Conservation (phyloP, 2,113 vertebrate species). For the Ornithorhynchus anatinus region DNA sequence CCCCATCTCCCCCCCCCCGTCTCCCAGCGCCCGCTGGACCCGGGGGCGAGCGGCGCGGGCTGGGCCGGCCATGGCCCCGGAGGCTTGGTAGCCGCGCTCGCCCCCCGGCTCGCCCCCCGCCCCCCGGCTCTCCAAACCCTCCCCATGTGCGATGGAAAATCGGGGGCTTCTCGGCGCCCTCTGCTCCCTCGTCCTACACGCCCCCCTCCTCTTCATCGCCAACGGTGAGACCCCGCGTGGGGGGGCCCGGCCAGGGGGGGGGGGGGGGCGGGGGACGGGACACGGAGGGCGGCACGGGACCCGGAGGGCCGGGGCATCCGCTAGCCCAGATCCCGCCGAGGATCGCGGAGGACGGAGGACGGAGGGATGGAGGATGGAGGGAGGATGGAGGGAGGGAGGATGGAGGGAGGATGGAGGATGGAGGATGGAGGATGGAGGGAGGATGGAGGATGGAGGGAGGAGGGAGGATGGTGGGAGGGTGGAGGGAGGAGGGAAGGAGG, state of each 20-base stretch:
- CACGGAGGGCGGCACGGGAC: no score
- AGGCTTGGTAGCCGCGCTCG: constrained; percentile 45
- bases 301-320: neutral
- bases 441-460: no score
- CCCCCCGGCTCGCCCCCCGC: constrained; percentile 57
- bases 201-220: constrained; percentile 76
- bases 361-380: neutral
- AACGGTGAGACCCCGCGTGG: constrained; percentile 82
- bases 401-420: no score
- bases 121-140: constrained; percentile 56
- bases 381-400: no score
- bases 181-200: constrained; percentile 82
- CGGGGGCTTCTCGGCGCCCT: constrained; percentile 76
- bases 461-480: no score
- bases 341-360: no score
- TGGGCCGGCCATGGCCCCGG: constrained; percentile 64
- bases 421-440: no score
- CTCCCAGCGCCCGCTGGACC: constrained; percentile 30
- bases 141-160: constrained; percentile 85
- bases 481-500: no score
- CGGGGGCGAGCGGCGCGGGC: constrained; percentile 24
- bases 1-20: constrained; percentile 2
- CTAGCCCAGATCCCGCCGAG: neutral
- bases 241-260: neutral
- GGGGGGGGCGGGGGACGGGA: no score